phyloP scores from a whole-genome alignment of 2,797 vertebrate genomes.

The Rallus crepitans region DNA sequence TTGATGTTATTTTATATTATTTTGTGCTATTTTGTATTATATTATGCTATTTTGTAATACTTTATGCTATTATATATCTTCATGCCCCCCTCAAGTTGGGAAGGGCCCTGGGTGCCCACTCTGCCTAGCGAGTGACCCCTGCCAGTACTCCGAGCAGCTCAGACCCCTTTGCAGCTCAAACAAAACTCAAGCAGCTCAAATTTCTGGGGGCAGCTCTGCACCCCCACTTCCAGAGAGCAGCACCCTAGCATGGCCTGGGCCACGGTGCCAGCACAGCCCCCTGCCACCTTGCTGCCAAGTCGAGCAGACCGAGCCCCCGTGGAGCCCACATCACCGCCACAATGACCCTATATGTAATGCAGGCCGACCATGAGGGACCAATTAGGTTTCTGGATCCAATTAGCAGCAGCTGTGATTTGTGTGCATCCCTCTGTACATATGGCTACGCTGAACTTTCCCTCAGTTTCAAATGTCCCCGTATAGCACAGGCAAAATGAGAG shows the following conservation, averaged over 20 bases:
- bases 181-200: background rate
- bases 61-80: background rate
- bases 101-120: background rate
- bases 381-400: constrained; percentile 68
- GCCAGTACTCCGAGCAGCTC: background rate
- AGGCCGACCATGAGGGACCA: constrained; percentile 57
- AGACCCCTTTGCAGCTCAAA: background rate
- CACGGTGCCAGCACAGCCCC: background rate
- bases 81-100: accelerated
- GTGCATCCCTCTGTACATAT: constrained; percentile 45
- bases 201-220: background rate
- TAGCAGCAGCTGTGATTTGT: constrained; percentile 76
- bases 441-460: constrained; percentile 59
- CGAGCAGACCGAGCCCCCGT: background rate
- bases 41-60: no score
- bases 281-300: background rate
- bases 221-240: background rate
- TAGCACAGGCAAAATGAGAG: background rate
- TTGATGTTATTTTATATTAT: background rate
- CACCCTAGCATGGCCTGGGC: accelerated
- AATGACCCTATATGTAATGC: constrained; percentile 35
- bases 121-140: accelerated
- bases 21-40: background rate
- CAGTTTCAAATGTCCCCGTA: constrained; percentile 8
- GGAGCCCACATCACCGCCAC: background rate